Evolutionary conservation across 1,140 invertebrate species (phyloP).

Genomic region (Papilio xuthus): DNA sequence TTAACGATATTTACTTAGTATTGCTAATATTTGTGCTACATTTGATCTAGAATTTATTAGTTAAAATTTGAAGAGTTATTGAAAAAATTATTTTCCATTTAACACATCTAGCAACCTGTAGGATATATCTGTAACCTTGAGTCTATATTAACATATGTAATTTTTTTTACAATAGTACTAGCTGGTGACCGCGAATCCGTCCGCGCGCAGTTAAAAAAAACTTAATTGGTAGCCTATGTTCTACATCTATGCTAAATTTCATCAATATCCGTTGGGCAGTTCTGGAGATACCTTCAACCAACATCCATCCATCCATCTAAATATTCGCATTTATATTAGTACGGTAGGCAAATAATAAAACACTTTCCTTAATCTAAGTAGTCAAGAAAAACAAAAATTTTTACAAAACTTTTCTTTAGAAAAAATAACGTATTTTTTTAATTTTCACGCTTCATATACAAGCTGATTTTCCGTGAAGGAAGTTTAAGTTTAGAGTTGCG

Average conservation of each 20-base stretch:
- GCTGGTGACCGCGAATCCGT: too few species aligned
- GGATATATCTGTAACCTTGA: too few species aligned
- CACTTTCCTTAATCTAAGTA: too few species aligned
- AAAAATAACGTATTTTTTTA: background rate
- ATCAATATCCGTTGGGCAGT: too few species aligned
- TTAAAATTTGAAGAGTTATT: background rate
- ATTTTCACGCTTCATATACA: slow-evolving; percentile 1
- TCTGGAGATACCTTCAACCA: too few species aligned
- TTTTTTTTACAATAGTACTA: too few species aligned
- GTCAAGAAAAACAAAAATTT: background rate
- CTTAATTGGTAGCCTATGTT: too few species aligned
- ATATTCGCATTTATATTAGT: too few species aligned
- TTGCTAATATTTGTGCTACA: background rate
- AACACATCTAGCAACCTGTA: background rate
- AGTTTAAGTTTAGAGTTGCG: slow-evolving; percentile 4
- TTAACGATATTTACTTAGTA: background rate
- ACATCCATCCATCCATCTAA: too few species aligned
- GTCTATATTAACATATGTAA: too few species aligned
- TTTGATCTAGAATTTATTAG: background rate
- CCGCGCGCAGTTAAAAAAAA: too few species aligned
- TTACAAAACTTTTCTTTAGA: background rate
- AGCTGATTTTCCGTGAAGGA: slow-evolving; percentile 6
- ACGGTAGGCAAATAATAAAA: background rate
- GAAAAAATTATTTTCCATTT: background rate
- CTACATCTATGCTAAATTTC: too few species aligned